phyloP scores from a whole-genome alignment of 2,888 invertebrate species.

The Odontocolon sp. region DNA sequence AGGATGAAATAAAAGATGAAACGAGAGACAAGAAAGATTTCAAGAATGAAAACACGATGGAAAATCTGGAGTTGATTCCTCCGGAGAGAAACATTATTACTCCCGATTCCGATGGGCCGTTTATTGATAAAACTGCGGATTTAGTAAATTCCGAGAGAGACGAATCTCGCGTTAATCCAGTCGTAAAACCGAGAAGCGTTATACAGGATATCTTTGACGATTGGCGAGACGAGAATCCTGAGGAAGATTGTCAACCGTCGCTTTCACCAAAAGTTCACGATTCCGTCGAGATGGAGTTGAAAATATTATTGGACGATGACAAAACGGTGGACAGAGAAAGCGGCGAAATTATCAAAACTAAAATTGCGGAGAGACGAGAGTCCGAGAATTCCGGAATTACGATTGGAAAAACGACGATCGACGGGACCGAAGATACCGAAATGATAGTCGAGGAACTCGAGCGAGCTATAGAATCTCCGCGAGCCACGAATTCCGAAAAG shows the following conservation, averaged over 20 bases:
- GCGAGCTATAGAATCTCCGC: too few relatives aligned
- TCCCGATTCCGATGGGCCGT: not conserved
- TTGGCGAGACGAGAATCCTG: constrained; percentile 77
- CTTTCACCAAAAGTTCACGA: constrained; percentile 67
- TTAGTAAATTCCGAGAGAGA: not conserved
- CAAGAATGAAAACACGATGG: too few relatives aligned
- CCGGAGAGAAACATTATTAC: too few relatives aligned
- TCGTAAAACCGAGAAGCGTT: constrained; percentile 71
- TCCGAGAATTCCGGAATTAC: not conserved
- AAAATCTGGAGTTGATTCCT: too few relatives aligned
- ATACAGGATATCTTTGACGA: constrained; percentile 79
- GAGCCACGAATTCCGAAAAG: too few relatives aligned
- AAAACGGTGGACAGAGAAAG: constrained; percentile 56
- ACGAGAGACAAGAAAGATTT: too few relatives aligned
- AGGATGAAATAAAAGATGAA: too few relatives aligned
- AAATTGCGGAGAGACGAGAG: not conserved
- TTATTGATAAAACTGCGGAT: not conserved
- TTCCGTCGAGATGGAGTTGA: constrained; percentile 74
- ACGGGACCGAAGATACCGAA: constrained; percentile 11
- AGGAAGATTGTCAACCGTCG: constrained; percentile 67
- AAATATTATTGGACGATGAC: constrained; percentile 73
- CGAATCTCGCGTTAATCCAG: not conserved
- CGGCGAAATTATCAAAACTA: not conserved
- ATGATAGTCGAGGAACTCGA: not conserved
- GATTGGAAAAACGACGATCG: not conserved